Percentiles rank a stretch among this genome's conserved stretches.
These are phyloP conservation scores for Bimastos eiseni DNA, from an alignment of 2,888 invertebrate genomes.

Conservation along the genomic window DNA sequence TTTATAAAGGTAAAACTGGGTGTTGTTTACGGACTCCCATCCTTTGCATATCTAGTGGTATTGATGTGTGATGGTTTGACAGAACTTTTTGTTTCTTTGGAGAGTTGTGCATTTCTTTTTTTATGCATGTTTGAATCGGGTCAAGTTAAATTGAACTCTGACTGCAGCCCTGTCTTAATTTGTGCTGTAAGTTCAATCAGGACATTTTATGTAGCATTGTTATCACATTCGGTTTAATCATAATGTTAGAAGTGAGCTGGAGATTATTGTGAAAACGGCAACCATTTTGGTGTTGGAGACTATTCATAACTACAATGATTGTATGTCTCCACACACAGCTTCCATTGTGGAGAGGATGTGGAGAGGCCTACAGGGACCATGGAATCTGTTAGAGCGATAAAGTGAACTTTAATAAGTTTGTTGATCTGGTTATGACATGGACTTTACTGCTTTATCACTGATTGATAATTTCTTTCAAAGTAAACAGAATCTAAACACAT, in stretches of 20 bases:
- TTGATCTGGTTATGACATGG: neutral
- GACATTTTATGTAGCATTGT: neutral
- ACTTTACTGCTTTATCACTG: neutral
- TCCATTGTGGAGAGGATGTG: neutral
- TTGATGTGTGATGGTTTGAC: neutral
- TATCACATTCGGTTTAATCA: neutral
- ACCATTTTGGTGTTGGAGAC: neutral
- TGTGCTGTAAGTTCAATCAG: neutral
- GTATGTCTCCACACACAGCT: neutral
- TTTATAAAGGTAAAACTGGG: neutral
- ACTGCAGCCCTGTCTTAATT: neutral
- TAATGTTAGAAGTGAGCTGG: neutral
- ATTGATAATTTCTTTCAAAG: neutral
- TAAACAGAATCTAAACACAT: neutral
- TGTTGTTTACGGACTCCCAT: neutral
- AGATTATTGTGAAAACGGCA: neutral
- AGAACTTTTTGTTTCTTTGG: neutral
- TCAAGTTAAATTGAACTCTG: neutral
- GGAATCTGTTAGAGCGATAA: too few species aligned
- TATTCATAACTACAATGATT: neutral
- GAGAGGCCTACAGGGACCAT: too few species aligned
- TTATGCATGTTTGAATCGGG: neutral
- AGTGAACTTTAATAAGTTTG: neutral
- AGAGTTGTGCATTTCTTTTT: neutral
- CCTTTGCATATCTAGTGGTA: neutral